Evolutionary conservation across 1,140 invertebrate species (phyloP).

Genomic region (Drosophila ercepeae): DNA sequence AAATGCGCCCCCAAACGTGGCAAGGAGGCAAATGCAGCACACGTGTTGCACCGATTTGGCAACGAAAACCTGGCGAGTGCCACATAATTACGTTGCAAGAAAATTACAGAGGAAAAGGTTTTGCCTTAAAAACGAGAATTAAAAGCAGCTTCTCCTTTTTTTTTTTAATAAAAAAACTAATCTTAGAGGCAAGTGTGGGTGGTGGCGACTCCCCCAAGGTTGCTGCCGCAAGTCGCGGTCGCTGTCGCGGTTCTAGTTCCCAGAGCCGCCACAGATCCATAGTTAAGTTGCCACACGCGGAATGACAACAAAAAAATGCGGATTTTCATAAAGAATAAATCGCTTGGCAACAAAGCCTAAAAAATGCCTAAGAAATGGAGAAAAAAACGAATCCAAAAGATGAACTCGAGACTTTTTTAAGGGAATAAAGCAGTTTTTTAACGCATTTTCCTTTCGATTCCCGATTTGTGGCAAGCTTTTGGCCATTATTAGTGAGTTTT

Average conservation of each 20-base stretch:
- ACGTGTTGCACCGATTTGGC: constrained; percentile 46
- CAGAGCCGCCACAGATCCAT: constrained; percentile 30
- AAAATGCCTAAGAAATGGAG: too few relatives aligned
- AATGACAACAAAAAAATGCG: not conserved
- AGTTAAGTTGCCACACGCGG: constrained; percentile 14
- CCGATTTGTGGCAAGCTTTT: constrained; percentile 46
- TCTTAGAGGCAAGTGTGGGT: too few relatives aligned
- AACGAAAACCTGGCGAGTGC: constrained; percentile 37
- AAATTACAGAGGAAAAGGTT: not conserved
- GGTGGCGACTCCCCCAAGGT: constrained; percentile 13
- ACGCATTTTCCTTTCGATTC: constrained; percentile 30
- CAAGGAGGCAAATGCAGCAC: constrained; percentile 14
- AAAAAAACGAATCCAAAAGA: constrained; percentile 13
- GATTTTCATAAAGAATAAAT: not conserved
- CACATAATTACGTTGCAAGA: constrained; percentile 26
- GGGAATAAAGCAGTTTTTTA: constrained; percentile 34
- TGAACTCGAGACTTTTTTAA: constrained; percentile 6
- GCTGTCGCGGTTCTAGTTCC: constrained; percentile 21
- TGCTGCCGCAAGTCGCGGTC: not conserved
- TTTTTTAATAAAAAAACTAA: too few relatives aligned
- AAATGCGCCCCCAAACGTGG: constrained; percentile 27
- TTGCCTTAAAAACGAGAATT: not conserved
- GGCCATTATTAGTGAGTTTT: constrained; percentile 24
- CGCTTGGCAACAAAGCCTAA: constrained; percentile 2
- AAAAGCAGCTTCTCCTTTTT: too few relatives aligned